Percentiles rank a stretch among this genome's conserved stretches.
These are phyloP conservation scores for Caerostris darwini DNA, from an alignment of 1,140 invertebrate genomes.

Conservation along the genomic window DNA sequence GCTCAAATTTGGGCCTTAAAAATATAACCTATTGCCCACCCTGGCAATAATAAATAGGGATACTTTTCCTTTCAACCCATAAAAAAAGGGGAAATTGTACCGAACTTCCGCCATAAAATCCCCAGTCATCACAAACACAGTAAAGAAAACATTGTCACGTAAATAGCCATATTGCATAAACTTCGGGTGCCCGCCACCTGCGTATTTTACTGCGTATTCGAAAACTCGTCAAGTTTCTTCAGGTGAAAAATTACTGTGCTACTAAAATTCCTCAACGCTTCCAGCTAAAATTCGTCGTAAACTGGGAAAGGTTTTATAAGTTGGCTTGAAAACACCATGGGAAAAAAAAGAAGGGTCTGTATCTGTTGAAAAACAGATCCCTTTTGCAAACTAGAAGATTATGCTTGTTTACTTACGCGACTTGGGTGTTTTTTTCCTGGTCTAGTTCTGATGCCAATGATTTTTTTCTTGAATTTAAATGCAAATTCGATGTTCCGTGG, in stretches of 20 bases:
- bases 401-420: background rate
- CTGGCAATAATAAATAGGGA: background rate
- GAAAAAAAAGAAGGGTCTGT: background rate
- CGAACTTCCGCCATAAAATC: background rate
- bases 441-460: too few relatives aligned
- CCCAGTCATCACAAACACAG: background rate
- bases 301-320: background rate
- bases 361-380: background rate
- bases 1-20: background rate
- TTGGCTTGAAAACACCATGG: background rate
- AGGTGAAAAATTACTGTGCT: conserved; percentile 1
- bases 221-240: conserved; percentile 9
- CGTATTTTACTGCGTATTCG: conserved; percentile 46
- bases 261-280: background rate
- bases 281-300: background rate
- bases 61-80: background rate
- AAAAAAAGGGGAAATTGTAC: background rate
- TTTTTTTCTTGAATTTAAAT: too few relatives aligned
- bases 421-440: too few relatives aligned
- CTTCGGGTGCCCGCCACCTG: background rate
- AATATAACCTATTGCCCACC: background rate
- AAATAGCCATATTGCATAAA: conserved; percentile 13
- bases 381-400: background rate
- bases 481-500: too few relatives aligned
- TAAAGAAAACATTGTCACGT: background rate